Evolutionary conservation across 2,113 vertebrate species (phyloP), one percentile per base, ranked within the genome.

Genomic region (Triplophysa siluroides): DNA sequence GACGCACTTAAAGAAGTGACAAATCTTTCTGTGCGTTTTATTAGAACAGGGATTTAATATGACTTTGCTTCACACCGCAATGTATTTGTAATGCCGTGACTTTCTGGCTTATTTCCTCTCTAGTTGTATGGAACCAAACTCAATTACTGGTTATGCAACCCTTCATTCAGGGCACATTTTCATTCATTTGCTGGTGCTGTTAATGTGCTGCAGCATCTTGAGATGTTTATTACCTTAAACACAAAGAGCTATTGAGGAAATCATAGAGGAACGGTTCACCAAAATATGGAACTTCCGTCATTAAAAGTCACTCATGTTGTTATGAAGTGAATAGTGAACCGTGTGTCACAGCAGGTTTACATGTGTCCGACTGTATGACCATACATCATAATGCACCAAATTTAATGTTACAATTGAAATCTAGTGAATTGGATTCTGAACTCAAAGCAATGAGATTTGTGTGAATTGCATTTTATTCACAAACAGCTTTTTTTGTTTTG

Each of bases 21-120:
- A 65, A 73, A 82, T 47, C 58, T 58, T 13, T 19, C 13, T 61
- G 41, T 56, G 24, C 61, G 47, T 63, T 63, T 63, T 76, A 23
- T 29, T 38, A 68, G 23, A 54, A 62, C 33, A 65, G 58, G 47
- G 47, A 60, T 80, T 66, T 50, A 56, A 21, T 65, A 26, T 74
- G 62, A 63, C 14, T 78, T 78, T 78, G 54, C 43, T 41, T 66
- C 71, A 21, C 33, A 58, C 18, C 7, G 45, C 41, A 65, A 21
- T 16, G 13, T 76, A 24, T 52, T 68, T 81, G 47, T 61, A 71
- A 33, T 60, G 50, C 13, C 23, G 19, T 76, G 24, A 13, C 43
- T 50, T 54, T 66, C 38, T 43, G 62, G 45, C 26, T 63, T 71
- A 69, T 33, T 38, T 70, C 18, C 23, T 78, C 18, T 33, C 54